phyloP scores from a whole-genome alignment of 2,888 invertebrate genomes.

The Metellina segmentata region DNA sequence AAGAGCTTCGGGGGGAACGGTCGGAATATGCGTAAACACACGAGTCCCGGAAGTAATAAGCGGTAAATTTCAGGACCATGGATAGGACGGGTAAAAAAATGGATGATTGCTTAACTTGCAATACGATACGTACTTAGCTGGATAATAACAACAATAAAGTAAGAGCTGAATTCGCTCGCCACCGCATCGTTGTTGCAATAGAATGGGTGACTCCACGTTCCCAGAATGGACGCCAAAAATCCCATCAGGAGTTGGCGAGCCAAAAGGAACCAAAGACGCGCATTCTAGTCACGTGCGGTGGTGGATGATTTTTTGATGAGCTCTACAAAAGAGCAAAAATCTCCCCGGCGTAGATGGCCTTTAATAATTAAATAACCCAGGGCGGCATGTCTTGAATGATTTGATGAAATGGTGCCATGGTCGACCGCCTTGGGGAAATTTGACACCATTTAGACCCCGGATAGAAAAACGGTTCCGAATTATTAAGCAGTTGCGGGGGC shows the following conservation, averaged over 20 bases:
- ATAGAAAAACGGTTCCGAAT: conserved; percentile 54
- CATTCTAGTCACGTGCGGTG: conserved; percentile 46
- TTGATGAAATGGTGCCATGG: conserved; percentile 67
- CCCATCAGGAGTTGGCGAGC: conserved; percentile 16
- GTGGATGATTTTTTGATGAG: conserved; percentile 64
- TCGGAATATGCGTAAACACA: neutral
- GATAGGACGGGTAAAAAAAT: neutral
- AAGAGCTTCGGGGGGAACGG: neutral
- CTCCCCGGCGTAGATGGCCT: conserved; percentile 18
- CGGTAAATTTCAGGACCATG: neutral
- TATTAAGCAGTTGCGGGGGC: conserved; percentile 34
- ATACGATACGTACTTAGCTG: too few species aligned
- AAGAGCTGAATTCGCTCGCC: too few species aligned
- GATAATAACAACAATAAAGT: too few species aligned
- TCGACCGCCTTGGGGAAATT: conserved; percentile 54
- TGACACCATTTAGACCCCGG: conserved; percentile 62
- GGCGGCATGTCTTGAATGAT: conserved; percentile 61
- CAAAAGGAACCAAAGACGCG: conserved; percentile 4
- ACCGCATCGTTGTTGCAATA: too few species aligned
- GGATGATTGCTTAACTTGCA: neutral
- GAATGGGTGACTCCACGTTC: too few species aligned
- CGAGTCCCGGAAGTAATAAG: conserved; percentile 1
- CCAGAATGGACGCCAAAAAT: neutral
- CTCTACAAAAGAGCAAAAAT: conserved; percentile 52
- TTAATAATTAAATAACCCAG: conserved; percentile 66